Evolutionary conservation across 2,888 invertebrate species (phyloP).

Genomic region (Clitarchus hookeri): DNA sequence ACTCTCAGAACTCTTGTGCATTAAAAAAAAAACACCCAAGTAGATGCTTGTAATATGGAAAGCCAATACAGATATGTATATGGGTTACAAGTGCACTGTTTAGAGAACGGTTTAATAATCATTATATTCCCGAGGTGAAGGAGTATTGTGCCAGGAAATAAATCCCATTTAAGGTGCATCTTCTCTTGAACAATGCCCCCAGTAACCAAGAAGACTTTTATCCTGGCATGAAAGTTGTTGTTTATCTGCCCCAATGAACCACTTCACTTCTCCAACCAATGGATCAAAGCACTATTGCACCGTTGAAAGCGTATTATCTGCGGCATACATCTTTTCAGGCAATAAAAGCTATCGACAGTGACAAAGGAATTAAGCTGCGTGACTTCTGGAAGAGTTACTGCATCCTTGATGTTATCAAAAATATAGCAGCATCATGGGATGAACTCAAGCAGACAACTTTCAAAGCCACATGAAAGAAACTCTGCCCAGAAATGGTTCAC

Average conservation of each 20-base stretch:
- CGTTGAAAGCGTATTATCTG: neutral
- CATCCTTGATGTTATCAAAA: neutral
- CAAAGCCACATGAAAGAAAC: neutral
- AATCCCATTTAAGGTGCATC: neutral
- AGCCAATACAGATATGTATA: neutral
- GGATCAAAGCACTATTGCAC: neutral
- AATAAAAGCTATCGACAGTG: neutral
- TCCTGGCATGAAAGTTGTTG: neutral
- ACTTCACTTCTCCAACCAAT: neutral
- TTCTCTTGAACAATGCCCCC: neutral
- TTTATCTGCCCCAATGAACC: neutral
- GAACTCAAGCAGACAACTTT: neutral
- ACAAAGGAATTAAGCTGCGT: neutral
- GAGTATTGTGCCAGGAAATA: conserved; percentile 15
- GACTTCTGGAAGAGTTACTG: conserved; percentile 12
- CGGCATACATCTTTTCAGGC: neutral
- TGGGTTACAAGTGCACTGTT: neutral
- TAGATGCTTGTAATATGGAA: neutral
- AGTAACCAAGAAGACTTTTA: neutral
- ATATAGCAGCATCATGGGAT: neutral
- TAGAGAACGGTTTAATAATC: neutral
- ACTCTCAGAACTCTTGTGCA: neutral
- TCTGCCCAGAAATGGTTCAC: conserved; percentile 12
- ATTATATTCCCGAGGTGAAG: neutral
- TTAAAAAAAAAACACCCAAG: neutral